phyloP scores from a whole-genome alignment of 2,888 invertebrate species.

The Ametastegia equiseti region DNA sequence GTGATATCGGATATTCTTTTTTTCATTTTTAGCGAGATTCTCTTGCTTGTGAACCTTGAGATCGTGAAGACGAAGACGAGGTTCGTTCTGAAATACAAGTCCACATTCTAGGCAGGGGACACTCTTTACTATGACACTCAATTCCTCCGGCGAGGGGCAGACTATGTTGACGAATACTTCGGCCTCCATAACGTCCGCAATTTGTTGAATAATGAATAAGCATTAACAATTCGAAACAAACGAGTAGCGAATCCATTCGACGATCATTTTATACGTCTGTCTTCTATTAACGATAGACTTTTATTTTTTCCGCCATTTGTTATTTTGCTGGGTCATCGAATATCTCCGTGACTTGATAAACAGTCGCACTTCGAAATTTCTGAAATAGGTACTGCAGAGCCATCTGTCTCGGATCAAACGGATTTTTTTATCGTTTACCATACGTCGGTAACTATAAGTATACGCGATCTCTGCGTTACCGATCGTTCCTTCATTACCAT shows the following conservation, averaged over 20 bases:
- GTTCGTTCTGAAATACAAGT: slow-evolving; percentile 68
- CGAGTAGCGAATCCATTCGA: slow-evolving; percentile 11
- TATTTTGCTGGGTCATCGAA: slow-evolving; percentile 8
- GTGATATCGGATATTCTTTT: slow-evolving; percentile 68
- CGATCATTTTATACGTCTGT: not conserved
- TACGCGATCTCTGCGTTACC: too few species aligned
- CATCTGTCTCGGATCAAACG: too few species aligned
- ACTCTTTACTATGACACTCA: slow-evolving; percentile 70
- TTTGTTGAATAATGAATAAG: not conserved
- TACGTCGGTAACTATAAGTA: too few species aligned
- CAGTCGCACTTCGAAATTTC: too few species aligned
- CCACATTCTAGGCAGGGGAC: slow-evolving; percentile 70
- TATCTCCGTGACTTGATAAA: too few species aligned
- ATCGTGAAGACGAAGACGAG: slow-evolving; percentile 70
- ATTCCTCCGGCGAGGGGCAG: slow-evolving; percentile 69
- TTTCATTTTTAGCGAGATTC: slow-evolving; percentile 65
- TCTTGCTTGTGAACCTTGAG: slow-evolving; percentile 70
- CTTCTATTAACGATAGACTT: not conserved
- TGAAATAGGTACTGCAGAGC: too few species aligned
- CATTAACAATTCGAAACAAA: not conserved
- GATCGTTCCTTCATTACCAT: too few species aligned
- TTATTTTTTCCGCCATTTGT: slow-evolving; percentile 47
- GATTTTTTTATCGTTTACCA: too few species aligned
- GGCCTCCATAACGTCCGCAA: slow-evolving; percentile 26
- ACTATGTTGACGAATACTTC: slow-evolving; percentile 59